These are phyloP conservation scores for Panthera tigris DNA, from an alignment of 2,113 vertebrate genomes.

Conservation along the genomic window DNA sequence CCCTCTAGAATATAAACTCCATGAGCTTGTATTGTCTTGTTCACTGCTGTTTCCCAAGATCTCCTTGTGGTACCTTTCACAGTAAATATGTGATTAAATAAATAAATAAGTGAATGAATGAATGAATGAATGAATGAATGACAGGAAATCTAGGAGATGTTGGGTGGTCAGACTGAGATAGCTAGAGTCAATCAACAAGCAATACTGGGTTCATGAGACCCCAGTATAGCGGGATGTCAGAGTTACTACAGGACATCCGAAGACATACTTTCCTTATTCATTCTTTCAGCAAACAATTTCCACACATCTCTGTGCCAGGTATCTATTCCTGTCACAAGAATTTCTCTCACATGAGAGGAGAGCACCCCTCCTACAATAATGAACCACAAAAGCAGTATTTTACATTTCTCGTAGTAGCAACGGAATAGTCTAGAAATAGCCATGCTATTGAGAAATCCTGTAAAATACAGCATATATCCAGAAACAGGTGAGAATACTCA, in stretches of 20 bases:
- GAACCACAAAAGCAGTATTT: background rate
- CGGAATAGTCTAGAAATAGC: background rate
- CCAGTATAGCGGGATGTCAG: background rate
- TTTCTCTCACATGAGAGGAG: background rate
- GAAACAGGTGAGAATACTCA: background rate
- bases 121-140: background rate
- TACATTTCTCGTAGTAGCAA: background rate
- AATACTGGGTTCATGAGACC: background rate
- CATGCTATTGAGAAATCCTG: background rate
- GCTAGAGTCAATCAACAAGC: background rate
- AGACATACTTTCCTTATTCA: background rate
- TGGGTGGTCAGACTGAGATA: background rate
- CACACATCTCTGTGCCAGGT: background rate
- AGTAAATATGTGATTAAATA: background rate
- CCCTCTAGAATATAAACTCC: background rate
- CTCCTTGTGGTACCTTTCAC: background rate
- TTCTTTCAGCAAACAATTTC: conserved; percentile 15
- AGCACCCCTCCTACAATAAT: background rate
- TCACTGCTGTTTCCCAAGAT: background rate
- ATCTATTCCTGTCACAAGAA: background rate
- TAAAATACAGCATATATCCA: background rate
- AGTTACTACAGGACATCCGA: background rate
- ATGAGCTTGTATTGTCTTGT: background rate
- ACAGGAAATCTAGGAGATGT: background rate
- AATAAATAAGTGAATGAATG: background rate